Conservation (phyloP, 35 echinoderm and acorn worm genomes). For the Apostichopus parvimensis region DNA sequence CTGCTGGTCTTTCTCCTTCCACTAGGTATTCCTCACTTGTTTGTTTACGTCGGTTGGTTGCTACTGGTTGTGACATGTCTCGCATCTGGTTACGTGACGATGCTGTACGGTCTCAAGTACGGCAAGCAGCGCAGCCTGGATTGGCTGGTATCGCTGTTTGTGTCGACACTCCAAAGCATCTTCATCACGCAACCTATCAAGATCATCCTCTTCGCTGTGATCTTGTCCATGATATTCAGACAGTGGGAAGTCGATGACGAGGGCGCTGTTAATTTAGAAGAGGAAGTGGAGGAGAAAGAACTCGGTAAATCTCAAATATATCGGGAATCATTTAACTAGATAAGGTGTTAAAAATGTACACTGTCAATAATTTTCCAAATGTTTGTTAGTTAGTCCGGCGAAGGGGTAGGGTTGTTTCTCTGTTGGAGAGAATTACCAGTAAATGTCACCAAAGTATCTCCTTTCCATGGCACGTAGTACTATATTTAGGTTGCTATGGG, state of each 20-base stretch:
- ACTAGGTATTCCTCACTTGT: slow-evolving; percentile 66
- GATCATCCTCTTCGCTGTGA: slow-evolving; percentile 75
- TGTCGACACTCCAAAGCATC: slow-evolving; percentile 79
- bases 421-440: no score
- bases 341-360: no score
- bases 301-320: slow-evolving; percentile 17
- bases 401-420: no score
- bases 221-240: slow-evolving; percentile 75
- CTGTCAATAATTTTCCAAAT: no score
- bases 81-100: slow-evolving; percentile 80
- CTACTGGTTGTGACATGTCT: slow-evolving; percentile 61
- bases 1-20: not conserved
- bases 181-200: slow-evolving; percentile 94
- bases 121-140: slow-evolving; percentile 87
- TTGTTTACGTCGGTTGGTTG: slow-evolving; percentile 80
- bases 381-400: no score
- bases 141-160: slow-evolving; percentile 83
- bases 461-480: no score
- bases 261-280: slow-evolving; percentile 65
- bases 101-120: slow-evolving; percentile 96
- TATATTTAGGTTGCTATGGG: no score
- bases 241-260: slow-evolving; percentile 73
- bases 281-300: slow-evolving; percentile 69
- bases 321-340: not conserved
- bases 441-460: no score